These are phyloP conservation scores for Cepphus grylle DNA, from an alignment of 2,113 vertebrate species.

Conservation along the genomic window DNA sequence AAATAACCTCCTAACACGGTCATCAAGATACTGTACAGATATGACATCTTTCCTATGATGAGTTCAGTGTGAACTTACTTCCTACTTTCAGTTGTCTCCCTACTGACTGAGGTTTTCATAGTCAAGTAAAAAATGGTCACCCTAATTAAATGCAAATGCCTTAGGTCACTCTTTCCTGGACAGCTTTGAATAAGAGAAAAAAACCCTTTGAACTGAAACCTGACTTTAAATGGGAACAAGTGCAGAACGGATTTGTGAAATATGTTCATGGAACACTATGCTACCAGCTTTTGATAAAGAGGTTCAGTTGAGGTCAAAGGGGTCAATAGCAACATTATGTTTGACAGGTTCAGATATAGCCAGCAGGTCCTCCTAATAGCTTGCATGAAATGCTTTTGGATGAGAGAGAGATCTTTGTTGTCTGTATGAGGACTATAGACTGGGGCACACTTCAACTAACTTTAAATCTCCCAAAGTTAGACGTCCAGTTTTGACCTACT, in stretches of 20 bases:
- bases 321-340: not conserved
- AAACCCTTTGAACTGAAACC: not conserved
- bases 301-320: not conserved
- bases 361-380: not conserved
- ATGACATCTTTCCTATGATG: not conserved
- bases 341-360: not conserved
- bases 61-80: not conserved
- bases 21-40: not conserved
- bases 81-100: not conserved
- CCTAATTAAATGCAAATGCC: not conserved
- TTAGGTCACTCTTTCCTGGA: not conserved
- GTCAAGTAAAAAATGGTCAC: not conserved
- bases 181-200: not conserved
- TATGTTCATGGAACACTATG: not conserved
- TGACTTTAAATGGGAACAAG: not conserved
- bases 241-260: not conserved
- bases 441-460: not conserved
- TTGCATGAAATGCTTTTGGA: not conserved
- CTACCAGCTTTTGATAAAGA: not conserved
- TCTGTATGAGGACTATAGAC: not conserved
- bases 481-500: not conserved
- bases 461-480: not conserved
- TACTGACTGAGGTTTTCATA: not conserved
- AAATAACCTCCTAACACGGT: not conserved
- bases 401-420: not conserved